Conservation (phyloP, 2,797 vertebrate species). For the Argya squamiceps region DNA sequence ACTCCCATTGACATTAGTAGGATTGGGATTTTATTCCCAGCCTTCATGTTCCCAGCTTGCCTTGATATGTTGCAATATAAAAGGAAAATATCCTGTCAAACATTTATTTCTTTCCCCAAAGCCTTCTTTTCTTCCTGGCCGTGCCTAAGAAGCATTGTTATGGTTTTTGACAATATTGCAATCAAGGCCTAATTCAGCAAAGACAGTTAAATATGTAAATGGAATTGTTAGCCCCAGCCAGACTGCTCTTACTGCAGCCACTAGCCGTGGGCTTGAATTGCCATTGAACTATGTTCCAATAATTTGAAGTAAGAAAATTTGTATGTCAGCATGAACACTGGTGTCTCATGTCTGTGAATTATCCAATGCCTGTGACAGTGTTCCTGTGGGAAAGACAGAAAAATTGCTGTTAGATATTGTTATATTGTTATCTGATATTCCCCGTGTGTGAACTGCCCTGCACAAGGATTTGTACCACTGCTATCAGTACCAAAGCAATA, state of each 20-base stretch:
- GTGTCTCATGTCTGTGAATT: background rate
- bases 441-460: accelerated
- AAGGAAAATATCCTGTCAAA: background rate
- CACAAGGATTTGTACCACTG: background rate
- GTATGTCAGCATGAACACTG: background rate
- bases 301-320: background rate
- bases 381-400: background rate
- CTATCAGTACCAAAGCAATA: background rate
- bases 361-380: background rate
- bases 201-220: background rate
- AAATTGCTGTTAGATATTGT: background rate
- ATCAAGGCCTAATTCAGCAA: background rate
- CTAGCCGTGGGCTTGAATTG: background rate
- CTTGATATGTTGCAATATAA: background rate
- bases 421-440: background rate
- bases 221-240: background rate
- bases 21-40: background rate
- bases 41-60: background rate
- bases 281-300: background rate
- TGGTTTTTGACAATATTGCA: background rate
- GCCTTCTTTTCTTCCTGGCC: background rate
- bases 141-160: background rate
- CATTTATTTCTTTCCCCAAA: background rate
- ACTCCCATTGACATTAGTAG: background rate
- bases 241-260: background rate